Conservation (phyloP, 2,888 invertebrate species). For the Myathropa florea region DNA sequence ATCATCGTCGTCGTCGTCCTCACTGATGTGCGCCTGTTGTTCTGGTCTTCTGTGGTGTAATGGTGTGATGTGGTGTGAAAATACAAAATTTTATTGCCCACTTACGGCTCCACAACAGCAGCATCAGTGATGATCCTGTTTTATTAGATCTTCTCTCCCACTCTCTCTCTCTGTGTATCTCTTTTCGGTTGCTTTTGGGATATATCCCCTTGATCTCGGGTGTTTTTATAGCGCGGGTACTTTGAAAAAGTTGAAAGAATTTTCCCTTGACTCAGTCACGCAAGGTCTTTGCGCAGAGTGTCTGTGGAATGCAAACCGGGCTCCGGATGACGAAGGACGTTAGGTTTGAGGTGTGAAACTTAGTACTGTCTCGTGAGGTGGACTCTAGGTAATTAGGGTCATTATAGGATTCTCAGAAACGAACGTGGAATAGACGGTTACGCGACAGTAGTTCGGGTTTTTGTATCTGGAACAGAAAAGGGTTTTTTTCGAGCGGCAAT, state of each 20-base stretch:
- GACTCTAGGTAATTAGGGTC: conserved; percentile 42
- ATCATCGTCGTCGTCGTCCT: no score
- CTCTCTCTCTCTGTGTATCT: conserved; percentile 20
- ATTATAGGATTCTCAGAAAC: conserved; percentile 31
- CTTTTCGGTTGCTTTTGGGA: no score
- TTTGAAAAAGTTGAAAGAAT: conserved; percentile 44
- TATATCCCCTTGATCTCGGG: no score
- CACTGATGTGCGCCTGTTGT: not conserved
- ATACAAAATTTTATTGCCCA: conserved; percentile 70
- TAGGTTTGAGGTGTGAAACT: conserved; percentile 49
- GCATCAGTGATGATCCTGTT: conserved; percentile 57
- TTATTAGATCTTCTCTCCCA: conserved; percentile 53
- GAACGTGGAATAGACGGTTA: not conserved
- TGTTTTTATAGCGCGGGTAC: conserved; percentile 31
- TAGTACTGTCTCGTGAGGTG: conserved; percentile 33
- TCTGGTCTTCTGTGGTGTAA: conserved; percentile 60
- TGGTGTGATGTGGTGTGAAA: conserved; percentile 67
- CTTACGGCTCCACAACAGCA: conserved; percentile 51
- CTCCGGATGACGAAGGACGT: conserved; percentile 29
- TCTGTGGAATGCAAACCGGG: conserved; percentile 7
- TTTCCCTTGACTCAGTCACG: conserved; percentile 50
- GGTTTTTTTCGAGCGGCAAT: not conserved
- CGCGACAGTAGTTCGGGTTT: not conserved
- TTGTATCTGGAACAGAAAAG: not conserved
- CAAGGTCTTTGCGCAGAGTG: conserved; percentile 26